These are phyloP conservation scores for Epinotia demarniana DNA, from an alignment of 2,888 invertebrate genomes.

Conservation along the genomic window DNA sequence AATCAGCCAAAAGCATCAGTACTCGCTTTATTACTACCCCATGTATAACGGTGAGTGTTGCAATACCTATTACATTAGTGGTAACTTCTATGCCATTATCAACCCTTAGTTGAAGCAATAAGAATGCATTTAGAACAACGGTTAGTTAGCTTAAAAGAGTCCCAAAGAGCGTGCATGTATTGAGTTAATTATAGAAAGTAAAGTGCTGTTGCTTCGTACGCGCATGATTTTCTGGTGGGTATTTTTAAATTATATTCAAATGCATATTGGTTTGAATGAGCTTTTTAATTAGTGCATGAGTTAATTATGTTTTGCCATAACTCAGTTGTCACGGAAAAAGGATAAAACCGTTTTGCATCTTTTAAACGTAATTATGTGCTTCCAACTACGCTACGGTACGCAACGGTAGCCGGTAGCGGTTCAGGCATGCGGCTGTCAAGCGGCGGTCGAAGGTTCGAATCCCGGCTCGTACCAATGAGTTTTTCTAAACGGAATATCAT, in stretches of 20 bases:
- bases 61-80: slow-evolving; percentile 35
- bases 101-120: slow-evolving; percentile 1
- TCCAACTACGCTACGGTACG: no score
- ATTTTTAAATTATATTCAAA: neutral
- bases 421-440: no score
- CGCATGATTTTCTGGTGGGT: slow-evolving; percentile 8
- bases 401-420: no score
- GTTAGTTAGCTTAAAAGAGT: slow-evolving; percentile 4
- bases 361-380: no score
- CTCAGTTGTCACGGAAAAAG: neutral
- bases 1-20: slow-evolving; percentile 43
- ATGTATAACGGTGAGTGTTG: slow-evolving; percentile 35
- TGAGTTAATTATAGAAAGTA: slow-evolving; percentile 26
- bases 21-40: slow-evolving; percentile 33
- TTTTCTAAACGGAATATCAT: no score
- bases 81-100: neutral
- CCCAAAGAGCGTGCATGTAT: slow-evolving; percentile 21
- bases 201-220: neutral
- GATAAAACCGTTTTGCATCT: neutral
- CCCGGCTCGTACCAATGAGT: no score
- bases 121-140: neutral
- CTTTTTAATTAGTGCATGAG: neutral
- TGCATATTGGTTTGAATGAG: neutral
- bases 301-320: neutral
- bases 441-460: no score